These are phyloP conservation scores for Erithacus rubecula DNA, from an alignment of 2,797 vertebrate genomes.

Conservation along the genomic window DNA sequence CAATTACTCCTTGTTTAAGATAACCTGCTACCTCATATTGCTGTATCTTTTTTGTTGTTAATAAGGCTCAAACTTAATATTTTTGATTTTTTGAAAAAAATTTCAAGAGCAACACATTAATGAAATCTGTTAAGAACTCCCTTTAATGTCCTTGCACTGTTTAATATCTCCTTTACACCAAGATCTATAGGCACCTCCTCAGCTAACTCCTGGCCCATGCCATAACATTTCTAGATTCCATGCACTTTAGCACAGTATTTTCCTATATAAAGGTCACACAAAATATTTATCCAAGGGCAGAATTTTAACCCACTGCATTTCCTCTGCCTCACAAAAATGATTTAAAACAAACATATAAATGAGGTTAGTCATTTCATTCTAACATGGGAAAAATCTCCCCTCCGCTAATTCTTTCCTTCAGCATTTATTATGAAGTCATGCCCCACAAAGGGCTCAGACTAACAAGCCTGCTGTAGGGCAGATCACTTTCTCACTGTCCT, in stretches of 20 bases:
- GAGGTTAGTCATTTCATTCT: not conserved
- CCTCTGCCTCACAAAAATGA: not conserved
- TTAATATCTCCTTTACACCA: not conserved
- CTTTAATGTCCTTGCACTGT: not conserved
- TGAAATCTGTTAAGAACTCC: not conserved
- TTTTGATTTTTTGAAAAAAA: not conserved
- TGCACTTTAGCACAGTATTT: not conserved
- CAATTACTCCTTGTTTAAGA: not conserved
- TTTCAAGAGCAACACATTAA: not conserved
- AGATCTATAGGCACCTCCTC: not conserved
- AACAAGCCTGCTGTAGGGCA: not conserved
- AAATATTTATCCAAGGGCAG: conserved; percentile 9
- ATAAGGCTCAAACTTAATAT: not conserved
- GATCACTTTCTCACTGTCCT: not conserved
- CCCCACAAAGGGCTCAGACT: not conserved
- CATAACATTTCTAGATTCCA: not conserved
- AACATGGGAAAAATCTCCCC: not conserved
- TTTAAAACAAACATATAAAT: not conserved
- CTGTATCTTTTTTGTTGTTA: not conserved
- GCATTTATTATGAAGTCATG: not conserved
- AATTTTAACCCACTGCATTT: not conserved
- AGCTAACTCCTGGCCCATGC: not conserved
- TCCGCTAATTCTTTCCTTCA: not conserved
- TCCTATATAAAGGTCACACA: not conserved
- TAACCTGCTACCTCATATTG: not conserved